Conservation (phyloP, 2,888 invertebrate genomes). For the Resseliella maxima region DNA sequence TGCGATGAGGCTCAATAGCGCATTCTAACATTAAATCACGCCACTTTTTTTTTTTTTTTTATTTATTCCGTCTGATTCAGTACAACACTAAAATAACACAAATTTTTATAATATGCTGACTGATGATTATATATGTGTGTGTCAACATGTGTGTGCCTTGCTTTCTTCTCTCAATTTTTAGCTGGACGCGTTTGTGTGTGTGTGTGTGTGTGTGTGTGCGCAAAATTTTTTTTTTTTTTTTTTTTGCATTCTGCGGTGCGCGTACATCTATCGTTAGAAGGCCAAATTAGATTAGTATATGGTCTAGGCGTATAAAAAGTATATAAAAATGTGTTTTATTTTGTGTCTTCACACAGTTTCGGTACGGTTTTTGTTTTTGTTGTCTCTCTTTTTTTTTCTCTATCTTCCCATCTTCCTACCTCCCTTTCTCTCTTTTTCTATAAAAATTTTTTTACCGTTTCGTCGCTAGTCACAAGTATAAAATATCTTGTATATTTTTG, state of each 20-base stretch:
- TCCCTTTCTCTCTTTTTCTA: too few species aligned
- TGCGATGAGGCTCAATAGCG: neutral
- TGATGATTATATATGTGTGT: neutral
- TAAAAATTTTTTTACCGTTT: neutral
- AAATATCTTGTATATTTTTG: constrained; percentile 1
- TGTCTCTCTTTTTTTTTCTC: neutral
- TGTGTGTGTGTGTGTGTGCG: too few species aligned
- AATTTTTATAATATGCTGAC: neutral
- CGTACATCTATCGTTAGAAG: constrained; percentile 13
- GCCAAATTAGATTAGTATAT: constrained; percentile 40
- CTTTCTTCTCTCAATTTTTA: neutral
- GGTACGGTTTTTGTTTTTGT: too few species aligned
- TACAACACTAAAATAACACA: neutral
- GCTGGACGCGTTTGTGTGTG: too few species aligned
- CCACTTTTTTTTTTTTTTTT: neutral
- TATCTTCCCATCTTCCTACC: too few species aligned
- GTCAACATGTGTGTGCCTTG: neutral
- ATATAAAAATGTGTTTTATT: neutral
- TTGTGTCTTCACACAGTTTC: neutral
- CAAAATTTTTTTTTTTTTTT: neutral
- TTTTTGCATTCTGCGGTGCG: constrained; percentile 18
- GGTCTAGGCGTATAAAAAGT: constrained; percentile 28
- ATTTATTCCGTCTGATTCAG: neutral
- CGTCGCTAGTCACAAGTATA: neutral
- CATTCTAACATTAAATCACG: constrained; percentile 15